Percentiles rank a stretch among this genome's conserved stretches.
Evolutionary conservation across 2,797 vertebrate species (phyloP).

Genomic region (Cichlasoma orientale): DNA sequence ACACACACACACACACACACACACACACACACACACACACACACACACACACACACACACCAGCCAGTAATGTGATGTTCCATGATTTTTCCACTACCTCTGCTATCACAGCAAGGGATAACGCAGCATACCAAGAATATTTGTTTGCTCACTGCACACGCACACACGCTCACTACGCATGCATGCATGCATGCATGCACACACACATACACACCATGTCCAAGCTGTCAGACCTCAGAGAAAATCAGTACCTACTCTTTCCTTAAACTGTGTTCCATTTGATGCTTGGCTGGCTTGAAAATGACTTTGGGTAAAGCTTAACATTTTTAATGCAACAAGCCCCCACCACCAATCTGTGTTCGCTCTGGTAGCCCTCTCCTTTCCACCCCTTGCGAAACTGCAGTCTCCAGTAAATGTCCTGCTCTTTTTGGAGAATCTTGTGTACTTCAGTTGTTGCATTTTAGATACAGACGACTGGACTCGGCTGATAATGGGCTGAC

Average conservation of each 20-base stretch:
- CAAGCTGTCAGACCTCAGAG: slow-evolving; percentile 60
- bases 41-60: slow-evolving; percentile 4
- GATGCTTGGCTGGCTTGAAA: slow-evolving; percentile 75
- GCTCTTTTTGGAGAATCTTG: slow-evolving; percentile 55
- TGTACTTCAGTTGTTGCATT: slow-evolving; percentile 70
- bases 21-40: not conserved
- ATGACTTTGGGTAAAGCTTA: slow-evolving; percentile 74
- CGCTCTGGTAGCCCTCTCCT: slow-evolving; percentile 2
- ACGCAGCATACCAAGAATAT: slow-evolving; percentile 43
- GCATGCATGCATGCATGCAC: not conserved
- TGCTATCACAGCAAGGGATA: slow-evolving; percentile 51
- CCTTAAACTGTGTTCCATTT: slow-evolving; percentile 77
- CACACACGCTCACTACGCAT: not conserved
- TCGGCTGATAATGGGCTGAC: slow-evolving; percentile 74
- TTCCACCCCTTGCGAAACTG: slow-evolving; percentile 56
- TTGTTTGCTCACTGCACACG: slow-evolving; percentile 42
- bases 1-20: not conserved
- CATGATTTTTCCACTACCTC: slow-evolving; percentile 35
- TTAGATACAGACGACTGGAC: slow-evolving; percentile 77
- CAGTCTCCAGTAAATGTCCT: slow-evolving; percentile 63
- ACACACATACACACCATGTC: slow-evolving; percentile 26
- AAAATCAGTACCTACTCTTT: slow-evolving; percentile 65
- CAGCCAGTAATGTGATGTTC: slow-evolving; percentile 43
- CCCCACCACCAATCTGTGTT: not conserved
- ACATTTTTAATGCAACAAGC: slow-evolving; percentile 64